These are phyloP conservation scores for Palythoa grandiflora DNA, from an alignment of 92 coral and sea anemone species.

Conservation along the genomic window DNA sequence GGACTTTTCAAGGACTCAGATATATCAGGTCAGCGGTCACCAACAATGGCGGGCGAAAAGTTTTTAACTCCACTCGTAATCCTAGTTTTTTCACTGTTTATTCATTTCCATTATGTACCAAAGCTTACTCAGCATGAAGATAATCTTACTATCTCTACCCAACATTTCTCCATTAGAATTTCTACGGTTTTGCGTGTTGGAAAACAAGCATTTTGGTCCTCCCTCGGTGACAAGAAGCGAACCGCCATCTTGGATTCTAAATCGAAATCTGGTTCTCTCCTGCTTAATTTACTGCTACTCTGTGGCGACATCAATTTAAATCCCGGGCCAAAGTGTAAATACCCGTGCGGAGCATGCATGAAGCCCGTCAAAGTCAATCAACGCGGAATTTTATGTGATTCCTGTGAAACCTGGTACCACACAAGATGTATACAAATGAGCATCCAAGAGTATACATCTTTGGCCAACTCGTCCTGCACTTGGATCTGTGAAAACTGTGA, in stretches of 20 bases:
- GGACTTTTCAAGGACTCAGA: too few species aligned
- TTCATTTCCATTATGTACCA: conserved; percentile 30
- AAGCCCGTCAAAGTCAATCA: conserved; percentile 52
- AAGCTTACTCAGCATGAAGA: conserved; percentile 21
- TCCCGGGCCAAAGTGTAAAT: conserved; percentile 52
- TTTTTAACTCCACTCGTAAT: conserved; percentile 30
- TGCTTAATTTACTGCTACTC: conserved; percentile 30
- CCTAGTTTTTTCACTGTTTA: conserved; percentile 35
- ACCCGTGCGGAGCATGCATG: conserved; percentile 42
- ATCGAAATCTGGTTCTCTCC: conserved; percentile 21
- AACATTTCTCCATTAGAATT: conserved; percentile 16
- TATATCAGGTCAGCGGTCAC: neutral
- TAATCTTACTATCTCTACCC: conserved; percentile 9
- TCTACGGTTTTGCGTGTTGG: conserved; percentile 24
- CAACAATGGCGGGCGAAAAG: conserved; percentile 9
- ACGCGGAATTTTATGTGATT: conserved; percentile 37
- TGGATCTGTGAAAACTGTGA: conserved; percentile 44
- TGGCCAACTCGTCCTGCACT: conserved; percentile 46
- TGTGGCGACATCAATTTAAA: conserved; percentile 44
- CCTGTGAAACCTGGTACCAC: conserved; percentile 41
- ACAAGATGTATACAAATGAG: conserved; percentile 13
- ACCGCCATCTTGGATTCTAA: conserved; percentile 41
- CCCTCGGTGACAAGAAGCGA: conserved; percentile 28
- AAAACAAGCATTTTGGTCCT: conserved; percentile 39
- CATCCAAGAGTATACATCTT: conserved; percentile 19